A percentile compares a stretch with the other conserved stretches of the same genome.
Conservation (phyloP, 2,888 invertebrate species). For the Serrognathus titanus region DNA sequence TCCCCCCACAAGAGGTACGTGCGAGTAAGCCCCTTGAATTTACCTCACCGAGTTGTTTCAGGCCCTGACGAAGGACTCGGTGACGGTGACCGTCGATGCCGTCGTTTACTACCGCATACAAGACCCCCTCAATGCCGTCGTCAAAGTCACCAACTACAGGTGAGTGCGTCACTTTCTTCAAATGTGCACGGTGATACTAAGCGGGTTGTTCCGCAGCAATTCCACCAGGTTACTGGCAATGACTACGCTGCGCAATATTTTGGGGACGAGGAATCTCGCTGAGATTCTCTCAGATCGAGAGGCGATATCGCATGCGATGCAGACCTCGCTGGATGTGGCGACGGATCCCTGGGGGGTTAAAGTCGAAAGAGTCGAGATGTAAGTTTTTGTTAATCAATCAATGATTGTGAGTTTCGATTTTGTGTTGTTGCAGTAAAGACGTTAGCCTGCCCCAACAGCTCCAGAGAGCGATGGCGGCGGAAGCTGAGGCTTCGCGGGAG, state of each 20-base stretch:
- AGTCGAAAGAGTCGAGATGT: slow-evolving; percentile 94
- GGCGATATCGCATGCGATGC: slow-evolving; percentile 88
- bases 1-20: slow-evolving; percentile 90
- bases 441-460: slow-evolving; percentile 73
- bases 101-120: slow-evolving; percentile 81
- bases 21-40: not conserved
- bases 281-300: slow-evolving; percentile 91
- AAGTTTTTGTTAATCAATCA: slow-evolving; percentile 41
- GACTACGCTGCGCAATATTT: slow-evolving; percentile 82
- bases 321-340: slow-evolving; percentile 77
- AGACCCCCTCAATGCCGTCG: slow-evolving; percentile 73
- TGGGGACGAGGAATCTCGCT: slow-evolving; percentile 87
- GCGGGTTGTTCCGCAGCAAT: slow-evolving; percentile 55
- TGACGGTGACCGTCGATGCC: slow-evolving; percentile 92
- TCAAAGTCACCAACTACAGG: slow-evolving; percentile 73
- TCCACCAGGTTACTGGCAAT: slow-evolving; percentile 80
- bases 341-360: slow-evolving; percentile 93
- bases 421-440: slow-evolving; percentile 60
- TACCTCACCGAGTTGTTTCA: slow-evolving; percentile 39
- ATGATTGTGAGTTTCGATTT: too few relatives aligned
- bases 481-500: slow-evolving; percentile 76
- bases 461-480: slow-evolving; percentile 80
- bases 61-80: slow-evolving; percentile 90
- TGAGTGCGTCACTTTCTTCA: slow-evolving; percentile 33
- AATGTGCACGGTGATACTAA: not conserved